Evolutionary conservation across 2,797 vertebrate genomes (phyloP).

Genomic region (Trematomus bernacchii): DNA sequence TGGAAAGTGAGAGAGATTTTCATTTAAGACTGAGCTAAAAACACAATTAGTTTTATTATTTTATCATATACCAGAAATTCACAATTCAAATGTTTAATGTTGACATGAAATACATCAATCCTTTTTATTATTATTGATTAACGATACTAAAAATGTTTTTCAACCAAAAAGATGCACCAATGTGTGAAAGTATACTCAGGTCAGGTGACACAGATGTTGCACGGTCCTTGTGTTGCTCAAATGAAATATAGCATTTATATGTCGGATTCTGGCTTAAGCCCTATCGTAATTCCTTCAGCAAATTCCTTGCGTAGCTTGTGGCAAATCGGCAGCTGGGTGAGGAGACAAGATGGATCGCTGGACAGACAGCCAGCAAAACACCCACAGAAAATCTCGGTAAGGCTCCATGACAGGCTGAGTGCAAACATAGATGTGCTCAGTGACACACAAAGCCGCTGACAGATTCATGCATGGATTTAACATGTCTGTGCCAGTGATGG

Average conservation of each 20-base stretch:
- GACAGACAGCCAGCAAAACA: constrained; percentile 58
- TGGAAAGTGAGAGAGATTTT: neutral
- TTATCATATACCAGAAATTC: neutral
- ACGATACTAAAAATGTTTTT: neutral
- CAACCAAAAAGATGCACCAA: neutral
- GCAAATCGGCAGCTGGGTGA: constrained; percentile 55
- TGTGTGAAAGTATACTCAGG: constrained; percentile 5
- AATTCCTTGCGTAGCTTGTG: constrained; percentile 44
- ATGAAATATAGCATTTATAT: constrained; percentile 23
- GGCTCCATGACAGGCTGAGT: constrained; percentile 26
- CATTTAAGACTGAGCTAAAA: no score
- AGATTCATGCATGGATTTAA: constrained; percentile 36
- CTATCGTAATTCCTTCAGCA: constrained; percentile 20
- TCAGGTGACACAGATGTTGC: constrained; percentile 21
- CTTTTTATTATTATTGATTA: constrained; percentile 10
- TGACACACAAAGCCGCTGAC: constrained; percentile 26
- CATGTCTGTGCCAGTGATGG: constrained; percentile 20
- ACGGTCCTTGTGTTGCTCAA: neutral
- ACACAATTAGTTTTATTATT: neutral
- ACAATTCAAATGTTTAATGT: neutral
- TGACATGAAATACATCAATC: constrained; percentile 4
- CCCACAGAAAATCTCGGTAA: constrained; percentile 40
- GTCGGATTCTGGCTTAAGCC: constrained; percentile 25
- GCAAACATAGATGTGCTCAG: constrained; percentile 20
- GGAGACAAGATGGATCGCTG: constrained; percentile 51